Conservation (phyloP, 2,797 vertebrate species). For the Cynopterus sphinx region DNA sequence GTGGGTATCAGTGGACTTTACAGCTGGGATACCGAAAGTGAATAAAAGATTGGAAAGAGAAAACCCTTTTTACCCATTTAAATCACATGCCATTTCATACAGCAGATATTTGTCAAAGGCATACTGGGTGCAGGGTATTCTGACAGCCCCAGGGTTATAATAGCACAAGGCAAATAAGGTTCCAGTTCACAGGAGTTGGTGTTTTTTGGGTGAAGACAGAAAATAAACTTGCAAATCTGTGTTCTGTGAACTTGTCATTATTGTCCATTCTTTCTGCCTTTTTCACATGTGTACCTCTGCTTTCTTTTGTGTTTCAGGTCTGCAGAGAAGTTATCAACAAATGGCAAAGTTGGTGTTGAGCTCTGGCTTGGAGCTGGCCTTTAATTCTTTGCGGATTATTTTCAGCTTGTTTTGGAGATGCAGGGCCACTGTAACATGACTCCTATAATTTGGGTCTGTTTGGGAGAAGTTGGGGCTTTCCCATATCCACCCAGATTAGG, state of each 20-base stretch:
- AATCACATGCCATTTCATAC: neutral
- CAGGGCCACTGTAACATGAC: neutral
- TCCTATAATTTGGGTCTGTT: neutral
- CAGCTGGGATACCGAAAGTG: neutral
- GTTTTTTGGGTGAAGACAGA: neutral
- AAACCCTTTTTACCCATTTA: neutral
- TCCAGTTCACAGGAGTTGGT: neutral
- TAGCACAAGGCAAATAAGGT: neutral
- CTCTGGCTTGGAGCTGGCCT: neutral
- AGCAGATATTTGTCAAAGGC: neutral
- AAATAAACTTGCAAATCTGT: neutral
- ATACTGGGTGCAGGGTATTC: neutral
- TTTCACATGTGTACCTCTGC: neutral
- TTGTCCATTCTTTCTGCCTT: neutral
- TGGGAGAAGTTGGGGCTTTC: neutral
- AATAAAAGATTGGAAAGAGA: neutral
- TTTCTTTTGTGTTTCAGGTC: neutral
- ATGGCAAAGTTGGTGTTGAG: neutral
- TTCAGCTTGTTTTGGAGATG: neutral
- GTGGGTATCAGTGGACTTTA: neutral
- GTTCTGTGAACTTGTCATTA: neutral
- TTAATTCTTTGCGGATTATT: neutral
- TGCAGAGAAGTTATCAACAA: neutral
- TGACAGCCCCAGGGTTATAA: neutral
- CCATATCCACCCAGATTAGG: neutral